Conservation (phyloP, 2,113 vertebrate genomes). For the Odocoileus virginianus region DNA sequence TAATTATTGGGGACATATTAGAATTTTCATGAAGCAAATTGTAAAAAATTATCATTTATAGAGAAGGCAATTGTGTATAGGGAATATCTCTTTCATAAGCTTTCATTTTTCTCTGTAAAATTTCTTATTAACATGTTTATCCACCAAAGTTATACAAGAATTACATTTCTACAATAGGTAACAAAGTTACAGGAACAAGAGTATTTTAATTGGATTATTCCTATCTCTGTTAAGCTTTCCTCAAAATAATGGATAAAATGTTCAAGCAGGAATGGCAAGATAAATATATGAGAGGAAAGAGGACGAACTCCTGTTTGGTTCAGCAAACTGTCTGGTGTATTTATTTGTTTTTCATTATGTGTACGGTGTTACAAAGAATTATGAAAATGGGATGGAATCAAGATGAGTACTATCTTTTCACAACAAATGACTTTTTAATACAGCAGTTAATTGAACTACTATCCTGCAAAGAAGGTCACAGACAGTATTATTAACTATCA, state of each 20-base stretch:
- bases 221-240: conserved; percentile 39
- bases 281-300: neutral
- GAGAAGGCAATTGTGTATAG: neutral
- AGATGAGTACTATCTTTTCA: neutral
- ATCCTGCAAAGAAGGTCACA: neutral
- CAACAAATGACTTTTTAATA: conserved; percentile 45
- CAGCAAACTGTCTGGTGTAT: neutral
- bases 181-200: conserved; percentile 18
- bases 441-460: conserved; percentile 13
- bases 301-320: neutral
- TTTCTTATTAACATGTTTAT: conserved; percentile 32
- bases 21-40: neutral
- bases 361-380: conserved; percentile 42
- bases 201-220: conserved; percentile 57
- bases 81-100: neutral
- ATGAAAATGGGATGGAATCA: conserved; percentile 49
- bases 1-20: neutral
- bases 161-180: conserved; percentile 33
- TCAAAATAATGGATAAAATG: conserved; percentile 49
- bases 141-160: conserved; percentile 29
- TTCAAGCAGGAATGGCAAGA: conserved; percentile 43
- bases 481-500: conserved; percentile 21
- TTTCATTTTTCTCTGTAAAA: conserved; percentile 43
- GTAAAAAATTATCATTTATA: conserved; percentile 9
- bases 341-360: conserved; percentile 39